Conservation (phyloP, 2,888 invertebrate genomes). For the Scaptomyza reducta region DNA sequence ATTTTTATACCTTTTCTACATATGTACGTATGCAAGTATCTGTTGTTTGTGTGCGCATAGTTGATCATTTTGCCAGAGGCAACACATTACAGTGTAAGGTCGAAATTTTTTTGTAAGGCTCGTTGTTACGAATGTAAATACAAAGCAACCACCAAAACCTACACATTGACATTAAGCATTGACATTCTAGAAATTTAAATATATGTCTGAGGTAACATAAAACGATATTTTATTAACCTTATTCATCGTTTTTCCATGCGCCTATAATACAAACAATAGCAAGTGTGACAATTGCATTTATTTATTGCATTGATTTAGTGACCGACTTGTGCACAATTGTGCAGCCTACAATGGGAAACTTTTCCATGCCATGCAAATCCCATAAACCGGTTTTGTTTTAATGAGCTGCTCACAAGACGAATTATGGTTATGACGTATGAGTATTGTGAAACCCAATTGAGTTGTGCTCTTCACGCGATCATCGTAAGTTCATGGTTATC, state of each 20-base stretch:
- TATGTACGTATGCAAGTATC: background rate
- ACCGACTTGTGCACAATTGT: conserved; percentile 20
- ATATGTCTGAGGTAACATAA: too few relatives aligned
- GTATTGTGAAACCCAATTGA: conserved; percentile 19
- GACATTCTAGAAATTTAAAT: background rate
- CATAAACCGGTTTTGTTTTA: conserved; percentile 37
- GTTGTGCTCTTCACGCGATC: conserved; percentile 11
- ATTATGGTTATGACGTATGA: conserved; percentile 10
- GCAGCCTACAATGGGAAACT: background rate
- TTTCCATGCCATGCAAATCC: conserved; percentile 10
- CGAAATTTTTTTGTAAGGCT: conserved; percentile 32
- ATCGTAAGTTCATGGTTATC: conserved; percentile 31
- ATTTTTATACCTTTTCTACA: conserved; percentile 46
- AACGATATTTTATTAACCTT: too few relatives aligned
- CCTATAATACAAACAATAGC: too few relatives aligned
- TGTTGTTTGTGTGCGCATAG: conserved; percentile 23
- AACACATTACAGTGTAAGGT: conserved; percentile 35
- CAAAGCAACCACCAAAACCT: background rate
- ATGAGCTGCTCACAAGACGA: conserved; percentile 26
- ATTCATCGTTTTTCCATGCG: too few relatives aligned
- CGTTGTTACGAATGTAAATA: conserved; percentile 25
- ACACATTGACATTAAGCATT: too few relatives aligned
- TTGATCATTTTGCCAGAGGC: conserved; percentile 33
- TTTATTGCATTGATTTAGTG: conserved; percentile 8
- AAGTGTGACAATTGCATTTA: background rate